Evolutionary conservation across 2,888 invertebrate species (phyloP), one percentile per base, ranked within the genome.

Genomic region (Rotaria macrura): DNA sequence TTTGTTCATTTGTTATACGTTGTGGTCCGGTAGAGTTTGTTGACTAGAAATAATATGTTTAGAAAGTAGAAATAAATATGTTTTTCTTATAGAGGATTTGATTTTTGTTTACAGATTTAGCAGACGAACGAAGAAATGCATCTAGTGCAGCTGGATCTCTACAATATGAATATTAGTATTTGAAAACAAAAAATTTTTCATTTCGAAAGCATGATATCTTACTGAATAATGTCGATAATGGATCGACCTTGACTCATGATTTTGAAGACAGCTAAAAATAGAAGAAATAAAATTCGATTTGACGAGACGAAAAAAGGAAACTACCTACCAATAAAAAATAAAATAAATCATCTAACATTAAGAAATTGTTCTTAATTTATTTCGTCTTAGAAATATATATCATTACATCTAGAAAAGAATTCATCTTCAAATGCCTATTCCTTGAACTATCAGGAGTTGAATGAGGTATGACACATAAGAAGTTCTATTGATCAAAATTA

Each of bases 221-320:
- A 79, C 79, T 79, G 40, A n/a, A 79, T 79, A 12, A 79, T 79
- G 79, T 79, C 79, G 40, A 79, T 79, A n/a, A 79, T 79, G 43
- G 79, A 79, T 79, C 79, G 40, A 43, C 40, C 79, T 79, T 79
- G 43, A 43, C 79, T 79, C 79, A 79, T 79, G n/a, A 43, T 79
- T 79, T 20, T 65, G 29, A 14, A 65, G 34, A 29, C 20, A 34
- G 65, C 65, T 65, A 65, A 65, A n/a, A 65, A 38, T 10, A 65
- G 1, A 65, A 34, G 20, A 34, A 6, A 34, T 14, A 49, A 54
- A 5, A 54, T 49, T 49, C 12, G 14, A 12, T 49, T 23, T 52
- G 38, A 65, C n/a, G 4, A 57, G 1, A 65, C 20, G 17, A 34
- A 34, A 34, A 65, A 54, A 54, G n/a, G n/a, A n/a, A n/a, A n/a